Conservation (phyloP, 2,113 vertebrate genomes). For the Hydropotes inermis region DNA sequence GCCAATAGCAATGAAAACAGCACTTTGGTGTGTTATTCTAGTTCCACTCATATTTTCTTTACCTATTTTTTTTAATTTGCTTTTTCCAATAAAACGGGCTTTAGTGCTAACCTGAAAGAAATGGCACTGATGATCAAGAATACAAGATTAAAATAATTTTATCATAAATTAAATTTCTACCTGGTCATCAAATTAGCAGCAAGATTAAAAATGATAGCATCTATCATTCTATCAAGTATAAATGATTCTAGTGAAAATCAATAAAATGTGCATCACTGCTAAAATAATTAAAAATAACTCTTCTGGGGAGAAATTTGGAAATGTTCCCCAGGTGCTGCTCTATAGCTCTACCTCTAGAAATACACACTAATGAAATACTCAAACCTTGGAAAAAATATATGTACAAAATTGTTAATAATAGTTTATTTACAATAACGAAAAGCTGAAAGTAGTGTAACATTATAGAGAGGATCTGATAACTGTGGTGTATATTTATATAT, state of each 20-base stretch:
- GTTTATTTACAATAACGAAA: background rate
- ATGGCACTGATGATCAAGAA: background rate
- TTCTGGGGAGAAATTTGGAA: slow-evolving; percentile 12
- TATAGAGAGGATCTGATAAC: background rate
- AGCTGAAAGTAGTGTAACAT: background rate
- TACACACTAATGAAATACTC: background rate
- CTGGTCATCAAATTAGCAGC: background rate
- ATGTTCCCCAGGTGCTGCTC: background rate
- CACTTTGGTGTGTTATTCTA: background rate
- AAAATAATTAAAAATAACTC: background rate
- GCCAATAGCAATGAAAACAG: slow-evolving; percentile 18
- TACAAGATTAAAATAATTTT: background rate
- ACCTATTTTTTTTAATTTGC: background rate
- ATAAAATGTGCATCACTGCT: background rate
- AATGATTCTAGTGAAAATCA: background rate
- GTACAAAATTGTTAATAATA: background rate
- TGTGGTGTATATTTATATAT: background rate
- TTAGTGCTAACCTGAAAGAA: background rate
- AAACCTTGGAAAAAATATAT: background rate
- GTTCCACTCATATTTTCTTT: background rate
- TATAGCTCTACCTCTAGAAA: background rate
- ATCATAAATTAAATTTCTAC: background rate
- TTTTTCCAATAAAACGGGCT: background rate
- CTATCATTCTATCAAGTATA: background rate
- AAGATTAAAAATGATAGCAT: slow-evolving; percentile 9